Base-by-base conservation (phyloP, 1,140 invertebrate species). In the Sycophaga agraensis region DNA sequence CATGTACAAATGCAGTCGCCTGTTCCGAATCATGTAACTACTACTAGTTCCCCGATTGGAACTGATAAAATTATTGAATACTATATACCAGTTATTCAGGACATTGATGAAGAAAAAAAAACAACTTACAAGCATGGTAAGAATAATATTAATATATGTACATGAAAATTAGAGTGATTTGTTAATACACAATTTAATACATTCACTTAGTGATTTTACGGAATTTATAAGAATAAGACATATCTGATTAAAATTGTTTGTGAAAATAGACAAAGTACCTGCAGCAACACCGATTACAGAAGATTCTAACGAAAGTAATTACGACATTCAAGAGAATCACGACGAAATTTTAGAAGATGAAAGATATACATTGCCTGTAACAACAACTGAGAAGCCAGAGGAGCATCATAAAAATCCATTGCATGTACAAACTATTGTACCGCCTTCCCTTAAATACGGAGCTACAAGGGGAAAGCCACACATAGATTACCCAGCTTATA, bases 401-500 rank as follows among this genome's bases (percentile, higher is more conserved):
- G 61, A 68, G 24, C 60, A 63, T 4, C 67, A 68, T 19, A 66
- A 66, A 21, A 45, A 66, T 6, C 39, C 68, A 1, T 40, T 24
- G 1, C 42, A 64, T 28, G 39, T 49, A 6, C 66, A 65, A 26
- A 58, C 40, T 24, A 65, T 67, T 8, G 68, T 70, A 7, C 70
- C 72, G 11, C 67, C 73, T 2, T 66, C 73, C 0, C 59, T 77
- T 0, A 80, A 79, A 3, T 77, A 79, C 16, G 86, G 89, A 14
- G 87, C 87, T 7, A 90, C 89, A 9, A 87, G 89, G 2, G 91
- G 92, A 21, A 84, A 85, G 59, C 87, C 92, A 1, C 88, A 91
- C 16, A 77, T 93, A 4, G 92, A 95, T 77, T 95, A 94, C 80
- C 92, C 92, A 0, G 88, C 86, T 22, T 85, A 91, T 11, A 84